Base-by-base conservation (phyloP, 2,113 vertebrate genomes). In the Trogon melanurus region DNA sequence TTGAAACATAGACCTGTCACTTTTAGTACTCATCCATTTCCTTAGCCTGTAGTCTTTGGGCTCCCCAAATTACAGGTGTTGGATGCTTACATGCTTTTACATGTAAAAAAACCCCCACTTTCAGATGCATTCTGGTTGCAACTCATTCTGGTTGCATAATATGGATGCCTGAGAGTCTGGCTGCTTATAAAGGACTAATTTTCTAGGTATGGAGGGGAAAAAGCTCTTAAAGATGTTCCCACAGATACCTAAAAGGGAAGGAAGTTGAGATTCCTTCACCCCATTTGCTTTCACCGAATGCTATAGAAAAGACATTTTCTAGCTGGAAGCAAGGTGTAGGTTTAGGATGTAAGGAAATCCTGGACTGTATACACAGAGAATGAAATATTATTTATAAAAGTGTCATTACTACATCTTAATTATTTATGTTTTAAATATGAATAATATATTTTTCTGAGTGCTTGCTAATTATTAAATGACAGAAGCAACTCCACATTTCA, bases 381-480 rank as follows among this genome's bases (percentile, higher is more conserved):
- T 83, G 38, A 95, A 97, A 91, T 88, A 83, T 89, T 89, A 96
- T 96, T 95, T 96, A 83, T 96, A 93, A 96, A 94, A 96, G 75
- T 92, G 84, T 93, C 88, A 96, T 96, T 96, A 97, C 88, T 90
- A 90, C 51, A 44, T 79, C 62, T 96, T 93, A 95, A 96, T 96
- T 96, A 96, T 96, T 97, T 95, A 90, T 97, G 88, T 88, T 96
- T 94, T 65, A 89, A 93, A 95, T 89, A 91, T 88, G 85, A 96
- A 96, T 96, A 95, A 96, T 96, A 95, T 96, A 96, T 89, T 91
- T 36, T 93, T 91, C 91, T 78, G 79, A 95, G 90, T 96, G 91
- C 79, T 90, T 96, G 93, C 95, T 97, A 97, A 97, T 97, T 97
- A 97, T 95, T 96, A 93, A 93, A 96, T 95, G 90, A 96, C 91